Evolutionary conservation across 2,888 invertebrate species (phyloP).

Genomic region (Eupelmus urozonus): DNA sequence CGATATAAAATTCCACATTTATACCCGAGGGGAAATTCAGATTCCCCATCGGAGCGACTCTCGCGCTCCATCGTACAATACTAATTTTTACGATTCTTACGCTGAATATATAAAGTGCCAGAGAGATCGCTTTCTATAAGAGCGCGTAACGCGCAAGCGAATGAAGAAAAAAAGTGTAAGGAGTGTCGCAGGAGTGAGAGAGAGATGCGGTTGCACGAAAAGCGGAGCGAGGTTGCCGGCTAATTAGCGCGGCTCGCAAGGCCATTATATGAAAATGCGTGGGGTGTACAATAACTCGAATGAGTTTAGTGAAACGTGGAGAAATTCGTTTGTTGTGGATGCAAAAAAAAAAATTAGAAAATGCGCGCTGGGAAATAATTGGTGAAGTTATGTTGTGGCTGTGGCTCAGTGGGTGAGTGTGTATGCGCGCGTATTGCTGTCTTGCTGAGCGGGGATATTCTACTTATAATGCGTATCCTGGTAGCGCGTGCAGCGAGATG

Average conservation of each 20-base stretch:
- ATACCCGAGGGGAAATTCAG: too few relatives aligned
- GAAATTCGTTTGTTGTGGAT: not conserved
- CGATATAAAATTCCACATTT: too few relatives aligned
- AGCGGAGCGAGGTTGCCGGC: slow-evolving; percentile 47
- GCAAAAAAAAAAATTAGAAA: too few relatives aligned
- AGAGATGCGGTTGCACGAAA: slow-evolving; percentile 36
- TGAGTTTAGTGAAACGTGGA: not conserved
- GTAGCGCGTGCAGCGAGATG: too few relatives aligned
- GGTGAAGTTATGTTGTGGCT: too few relatives aligned
- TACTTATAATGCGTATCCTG: too few relatives aligned
- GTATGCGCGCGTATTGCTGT: too few relatives aligned
- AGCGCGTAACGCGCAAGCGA: not conserved
- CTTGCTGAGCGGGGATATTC: too few relatives aligned
- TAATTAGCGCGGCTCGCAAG: slow-evolving; percentile 33
- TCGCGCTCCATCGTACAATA: not conserved
- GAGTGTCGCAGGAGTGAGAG: slow-evolving; percentile 27
- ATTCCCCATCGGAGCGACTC: too few relatives aligned
- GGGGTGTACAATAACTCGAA: slow-evolving; percentile 11
- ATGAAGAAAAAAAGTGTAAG: not conserved
- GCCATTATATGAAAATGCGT: slow-evolving; percentile 37
- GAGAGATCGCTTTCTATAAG: slow-evolving; percentile 12
- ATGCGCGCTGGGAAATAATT: not conserved
- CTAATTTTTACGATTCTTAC: not conserved
- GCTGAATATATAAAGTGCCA: not conserved
- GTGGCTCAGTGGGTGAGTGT: too few relatives aligned